Percentiles rank a stretch among this genome's conserved stretches.
phyloP scores from a whole-genome alignment of 2,888 invertebrate species.

The Yponomeuta plumbellus region DNA sequence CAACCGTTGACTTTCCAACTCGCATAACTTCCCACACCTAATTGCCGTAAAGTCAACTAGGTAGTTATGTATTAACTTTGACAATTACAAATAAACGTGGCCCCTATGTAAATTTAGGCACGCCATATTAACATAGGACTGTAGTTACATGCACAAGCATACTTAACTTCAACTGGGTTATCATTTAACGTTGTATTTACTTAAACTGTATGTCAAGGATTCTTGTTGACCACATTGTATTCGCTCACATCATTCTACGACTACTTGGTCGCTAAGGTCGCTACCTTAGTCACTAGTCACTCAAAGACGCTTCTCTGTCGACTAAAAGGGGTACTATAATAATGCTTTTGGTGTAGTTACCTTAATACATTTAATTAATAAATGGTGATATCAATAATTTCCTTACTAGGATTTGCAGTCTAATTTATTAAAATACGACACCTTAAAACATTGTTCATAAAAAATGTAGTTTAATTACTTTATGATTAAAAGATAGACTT shows the following conservation, averaged over 20 bases:
- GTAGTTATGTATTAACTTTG: constrained; percentile 26
- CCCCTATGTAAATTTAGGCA: constrained; percentile 1
- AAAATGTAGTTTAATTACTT: not conserved
- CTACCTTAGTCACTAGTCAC: no score
- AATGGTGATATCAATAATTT: no score
- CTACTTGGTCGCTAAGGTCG: no score
- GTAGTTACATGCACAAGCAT: not conserved
- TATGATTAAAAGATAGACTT: no score
- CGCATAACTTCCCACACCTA: not conserved
- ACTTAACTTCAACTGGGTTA: not conserved
- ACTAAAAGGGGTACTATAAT: no score
- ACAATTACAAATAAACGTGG: constrained; percentile 27
- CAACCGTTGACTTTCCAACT: not conserved
- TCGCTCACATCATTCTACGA: not conserved
- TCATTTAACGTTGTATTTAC: not conserved
- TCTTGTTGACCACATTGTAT: not conserved
- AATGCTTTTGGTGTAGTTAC: no score
- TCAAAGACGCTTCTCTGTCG: no score
- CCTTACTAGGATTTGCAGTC: no score
- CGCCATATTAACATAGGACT: constrained; percentile 12
- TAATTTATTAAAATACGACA: not conserved
- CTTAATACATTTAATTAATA: no score
- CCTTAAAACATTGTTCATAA: not conserved
- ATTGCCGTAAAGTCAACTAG: constrained; percentile 8
- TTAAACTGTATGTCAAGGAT: not conserved